These are phyloP conservation scores for Desoria tigrina DNA, from an alignment of 2,888 invertebrate genomes.

Conservation along the genomic window DNA sequence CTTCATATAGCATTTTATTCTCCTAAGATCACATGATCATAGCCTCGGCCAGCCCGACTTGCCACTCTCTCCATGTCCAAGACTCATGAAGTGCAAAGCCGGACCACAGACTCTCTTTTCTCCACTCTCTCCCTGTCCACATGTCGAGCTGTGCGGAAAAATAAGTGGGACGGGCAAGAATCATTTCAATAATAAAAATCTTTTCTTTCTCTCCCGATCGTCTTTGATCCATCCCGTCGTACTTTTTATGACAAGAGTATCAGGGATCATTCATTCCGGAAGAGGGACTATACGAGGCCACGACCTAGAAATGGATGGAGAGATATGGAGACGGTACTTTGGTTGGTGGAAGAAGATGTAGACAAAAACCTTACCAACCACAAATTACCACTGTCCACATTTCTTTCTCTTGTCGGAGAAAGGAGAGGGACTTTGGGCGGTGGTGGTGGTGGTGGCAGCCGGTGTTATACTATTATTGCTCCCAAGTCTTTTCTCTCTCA, in stretches of 20 bases:
- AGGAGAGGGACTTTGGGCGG: background rate
- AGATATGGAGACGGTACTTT: no score
- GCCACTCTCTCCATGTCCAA: slow-evolving; percentile 1
- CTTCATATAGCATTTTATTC: slow-evolving; percentile 21
- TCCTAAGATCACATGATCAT: slow-evolving; percentile 20
- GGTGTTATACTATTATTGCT: slow-evolving; percentile 1
- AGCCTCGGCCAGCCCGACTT: slow-evolving; percentile 1
- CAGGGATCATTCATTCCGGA: slow-evolving; percentile 13
- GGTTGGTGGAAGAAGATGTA: background rate
- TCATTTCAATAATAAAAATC: slow-evolving; percentile 34
- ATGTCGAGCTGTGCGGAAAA: slow-evolving; percentile 1
- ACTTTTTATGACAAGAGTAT: slow-evolving; percentile 33
- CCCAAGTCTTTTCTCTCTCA: slow-evolving; percentile 20
- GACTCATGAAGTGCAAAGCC: slow-evolving; percentile 6
- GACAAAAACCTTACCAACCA: slow-evolving; percentile 35
- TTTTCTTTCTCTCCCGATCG: background rate
- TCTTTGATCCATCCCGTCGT: slow-evolving; percentile 29
- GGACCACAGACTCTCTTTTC: background rate
- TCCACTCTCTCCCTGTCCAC: slow-evolving; percentile 2
- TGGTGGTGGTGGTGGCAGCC: slow-evolving; percentile 5
- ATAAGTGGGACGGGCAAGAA: background rate
- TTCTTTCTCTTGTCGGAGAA: no score
- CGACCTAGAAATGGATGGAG: no score
- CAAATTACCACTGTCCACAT: slow-evolving; percentile 35
- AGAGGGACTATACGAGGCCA: slow-evolving; percentile 13